A percentile compares a stretch with the other conserved stretches of the same genome.
Evolutionary conservation across 1,140 invertebrate species (phyloP).

Genomic region (Eurosta solidaginis): DNA sequence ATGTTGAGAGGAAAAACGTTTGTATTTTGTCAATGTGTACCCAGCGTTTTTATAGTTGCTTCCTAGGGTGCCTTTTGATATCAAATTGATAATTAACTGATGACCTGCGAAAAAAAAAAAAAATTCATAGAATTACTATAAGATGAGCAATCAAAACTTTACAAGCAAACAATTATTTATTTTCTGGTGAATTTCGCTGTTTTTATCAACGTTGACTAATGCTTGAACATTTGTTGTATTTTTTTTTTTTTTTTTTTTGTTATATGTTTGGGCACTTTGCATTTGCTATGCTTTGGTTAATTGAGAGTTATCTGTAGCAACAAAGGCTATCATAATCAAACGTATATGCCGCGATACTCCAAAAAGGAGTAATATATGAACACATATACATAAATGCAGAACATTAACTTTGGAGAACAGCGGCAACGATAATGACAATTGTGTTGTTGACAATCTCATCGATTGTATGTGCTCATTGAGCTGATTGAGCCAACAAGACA

Average conservation of each 20-base stretch:
- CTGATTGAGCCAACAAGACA: slow-evolving; percentile 23
- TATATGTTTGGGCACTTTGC: background rate
- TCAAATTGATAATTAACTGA: background rate
- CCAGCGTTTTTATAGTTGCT: background rate
- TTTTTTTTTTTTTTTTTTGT: background rate
- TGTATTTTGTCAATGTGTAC: background rate
- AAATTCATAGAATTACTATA: background rate
- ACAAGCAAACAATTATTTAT: background rate
- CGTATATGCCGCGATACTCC: background rate
- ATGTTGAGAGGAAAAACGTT: background rate
- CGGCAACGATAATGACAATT: background rate
- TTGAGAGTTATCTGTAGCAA: slow-evolving; percentile 5
- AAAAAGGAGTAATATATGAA: background rate
- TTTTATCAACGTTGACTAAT: slow-evolving; percentile 19
- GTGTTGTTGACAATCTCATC: background rate
- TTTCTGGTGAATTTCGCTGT: background rate
- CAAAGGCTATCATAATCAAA: background rate
- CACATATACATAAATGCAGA: background rate
- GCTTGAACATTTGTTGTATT: background rate
- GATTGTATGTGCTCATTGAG: too few relatives aligned
- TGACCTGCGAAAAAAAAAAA: background rate
- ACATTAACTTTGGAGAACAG: background rate
- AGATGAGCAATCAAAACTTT: background rate
- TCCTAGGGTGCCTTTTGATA: background rate
- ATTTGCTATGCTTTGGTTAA: background rate